Evolutionary conservation across 2,113 vertebrate species (phyloP), one percentile per base, ranked within the genome.

Genomic region (Oophaga pumilio): DNA sequence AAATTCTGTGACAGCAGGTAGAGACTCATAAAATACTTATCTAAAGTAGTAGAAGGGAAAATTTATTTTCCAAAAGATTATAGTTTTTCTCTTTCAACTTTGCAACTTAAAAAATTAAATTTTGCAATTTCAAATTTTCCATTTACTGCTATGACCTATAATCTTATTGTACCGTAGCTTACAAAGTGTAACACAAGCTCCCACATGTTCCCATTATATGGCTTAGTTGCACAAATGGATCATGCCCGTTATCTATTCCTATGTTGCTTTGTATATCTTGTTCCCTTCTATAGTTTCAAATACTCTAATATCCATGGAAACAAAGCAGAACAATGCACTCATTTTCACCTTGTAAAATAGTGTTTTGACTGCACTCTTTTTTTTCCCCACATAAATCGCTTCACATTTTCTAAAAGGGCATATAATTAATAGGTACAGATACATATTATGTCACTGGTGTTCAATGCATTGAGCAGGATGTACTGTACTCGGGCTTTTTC

Each of bases 281-380:
- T 69, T 56, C 52, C n/a, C 59, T 59, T 52, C 68, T 84, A 59
- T 84, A 52, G 52, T 74, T 57, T 26, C 82, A 73, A 26, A 84
- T 84, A 71, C 59, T 26, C 82, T 84, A 26, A 84, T 84, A 71
- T 73, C 82, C 82, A 84, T 84, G 82, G 82, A 24, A 84, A 84
- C 68, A 84, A 57, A 73, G 52, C 28, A 59, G 82, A 84, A 74
- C 82, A 73, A 84, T 83, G 17, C 66, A 17, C 15, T 74, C 66
- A 71, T 84, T 73, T 84, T 73, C 82, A 84, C 68, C 17, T 33
- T 56, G 24, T 84, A 57, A 84, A 74, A 73, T n/a, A 71, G 20
- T 84, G 52, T 84, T 84, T 84, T 84, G 66, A 73, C 52, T 84
- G 49, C 64, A 50, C 22, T 68, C 6, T 68, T 22, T 33, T 28